Base-by-base conservation (phyloP, 1,140 invertebrate genomes). In the Camponotus floridanus region DNA sequence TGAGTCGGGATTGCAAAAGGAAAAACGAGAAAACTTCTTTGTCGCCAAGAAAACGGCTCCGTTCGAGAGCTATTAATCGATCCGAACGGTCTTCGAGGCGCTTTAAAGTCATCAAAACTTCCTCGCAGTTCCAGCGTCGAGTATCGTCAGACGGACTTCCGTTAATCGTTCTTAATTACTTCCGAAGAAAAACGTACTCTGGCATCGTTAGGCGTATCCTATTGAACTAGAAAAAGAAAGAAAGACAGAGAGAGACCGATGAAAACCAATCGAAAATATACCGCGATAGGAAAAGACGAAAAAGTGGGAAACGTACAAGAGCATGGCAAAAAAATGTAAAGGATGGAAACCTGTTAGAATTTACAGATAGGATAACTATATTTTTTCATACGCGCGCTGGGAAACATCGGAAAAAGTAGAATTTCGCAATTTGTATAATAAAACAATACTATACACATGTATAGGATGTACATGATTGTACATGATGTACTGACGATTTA, bases 121-220 rank as follows among this genome's bases (percentile, higher is more conserved):
- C 51, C 86, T 65, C 33, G 55, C 61, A 76, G 31, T 68, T 13
- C 26, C 39, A 33, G 51, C 11, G 11, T 61, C 55, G 73, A 48
- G 45, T 84, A 62, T 83, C 87, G 87, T 64, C 61, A 48, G 33
- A 62, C 59, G 48, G 73, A 71, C 83, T 81, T 80, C 57, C 62
- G 55, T 57, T 74, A 74, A 89, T 86, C 88, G 87, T 83, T 88
- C 84, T 89, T 89, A 89, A 89, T 89, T 89, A 89, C 87, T 89
- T 89, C 65, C 36, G 33, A 71, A 70, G 59, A 83, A 89, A 86
- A 86, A 86, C 70, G 87, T 31, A 26, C 83, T 48, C 70, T 62
- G 61, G 15, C 74, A 39, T 88, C 87, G 83, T 88, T 86, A 86
- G 74, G 81, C 81, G 74, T 71, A 70, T 85, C 9, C n/a, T 11